Conservation (phyloP, 2,797 vertebrate genomes). For the Lutjanus campechanus region DNA sequence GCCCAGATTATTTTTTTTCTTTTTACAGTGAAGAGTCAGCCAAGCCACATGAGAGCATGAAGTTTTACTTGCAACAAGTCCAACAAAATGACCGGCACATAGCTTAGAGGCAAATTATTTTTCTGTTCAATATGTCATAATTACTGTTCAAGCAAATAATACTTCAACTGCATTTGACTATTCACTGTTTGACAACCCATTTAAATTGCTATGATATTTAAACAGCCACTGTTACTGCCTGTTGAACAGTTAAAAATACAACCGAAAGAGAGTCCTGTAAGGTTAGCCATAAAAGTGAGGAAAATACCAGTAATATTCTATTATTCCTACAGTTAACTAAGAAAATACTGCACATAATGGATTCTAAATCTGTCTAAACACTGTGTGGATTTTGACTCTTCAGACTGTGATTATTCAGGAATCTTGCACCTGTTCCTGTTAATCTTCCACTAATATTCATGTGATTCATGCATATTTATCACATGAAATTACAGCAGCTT, state of each 20-base stretch:
- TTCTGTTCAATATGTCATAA: not conserved
- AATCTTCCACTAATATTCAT: conserved; percentile 1
- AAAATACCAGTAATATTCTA: not conserved
- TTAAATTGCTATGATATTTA: not conserved
- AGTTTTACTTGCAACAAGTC: too few relatives aligned
- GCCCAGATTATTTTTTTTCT: too few relatives aligned
- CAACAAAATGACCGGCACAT: not conserved
- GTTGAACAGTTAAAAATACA: not conserved
- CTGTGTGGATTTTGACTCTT: not conserved
- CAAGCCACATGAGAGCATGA: not conserved
- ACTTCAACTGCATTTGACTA: not conserved
- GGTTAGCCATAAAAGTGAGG: not conserved
- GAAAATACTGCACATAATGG: not conserved
- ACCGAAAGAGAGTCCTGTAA: not conserved
- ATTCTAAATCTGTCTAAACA: not conserved
- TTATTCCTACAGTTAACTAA: not conserved
- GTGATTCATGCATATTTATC: not conserved
- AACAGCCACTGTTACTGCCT: not conserved
- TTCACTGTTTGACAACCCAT: not conserved
- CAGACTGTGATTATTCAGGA: not conserved
- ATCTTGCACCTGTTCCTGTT: not conserved
- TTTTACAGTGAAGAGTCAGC: too few relatives aligned
- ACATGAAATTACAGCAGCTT: not conserved
- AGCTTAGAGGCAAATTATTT: not conserved
- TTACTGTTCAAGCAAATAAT: not conserved